These are phyloP conservation scores for Pyrgilauda ruficollis DNA, from an alignment of 2,113 vertebrate species.

Conservation along the genomic window DNA sequence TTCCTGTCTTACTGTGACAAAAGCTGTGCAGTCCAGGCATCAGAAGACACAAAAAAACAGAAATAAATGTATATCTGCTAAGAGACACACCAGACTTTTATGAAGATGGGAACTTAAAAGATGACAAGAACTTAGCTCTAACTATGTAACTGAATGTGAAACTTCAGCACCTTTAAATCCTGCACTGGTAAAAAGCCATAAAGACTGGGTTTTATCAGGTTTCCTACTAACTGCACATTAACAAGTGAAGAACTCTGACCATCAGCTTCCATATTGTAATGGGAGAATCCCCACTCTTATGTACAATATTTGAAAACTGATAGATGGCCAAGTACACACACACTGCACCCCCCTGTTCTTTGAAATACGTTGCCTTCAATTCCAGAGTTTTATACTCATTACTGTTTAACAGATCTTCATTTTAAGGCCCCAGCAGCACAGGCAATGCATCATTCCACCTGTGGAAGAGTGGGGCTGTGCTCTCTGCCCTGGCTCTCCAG, in stretches of 20 bases:
- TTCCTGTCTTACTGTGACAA: background rate
- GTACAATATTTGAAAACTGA: background rate
- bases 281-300: background rate
- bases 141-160: background rate
- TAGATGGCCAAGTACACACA: background rate
- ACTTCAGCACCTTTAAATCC: background rate
- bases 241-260: background rate
- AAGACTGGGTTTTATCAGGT: background rate
- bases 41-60: background rate
- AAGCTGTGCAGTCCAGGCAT: background rate
- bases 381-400: background rate
- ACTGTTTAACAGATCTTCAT: background rate
- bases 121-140: background rate
- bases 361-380: background rate
- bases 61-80: background rate
- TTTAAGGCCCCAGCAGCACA: background rate
- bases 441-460: background rate
- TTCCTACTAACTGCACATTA: background rate
- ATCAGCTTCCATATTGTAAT: background rate
- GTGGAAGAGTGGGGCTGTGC: background rate
- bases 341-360: background rate
- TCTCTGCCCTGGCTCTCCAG: background rate
- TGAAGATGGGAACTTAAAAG: slow-evolving; percentile 27
- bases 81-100: slow-evolving; percentile 9
- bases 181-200: background rate